Base-by-base conservation (phyloP, 2,113 vertebrate species). In the Colossoma macropomum region DNA sequence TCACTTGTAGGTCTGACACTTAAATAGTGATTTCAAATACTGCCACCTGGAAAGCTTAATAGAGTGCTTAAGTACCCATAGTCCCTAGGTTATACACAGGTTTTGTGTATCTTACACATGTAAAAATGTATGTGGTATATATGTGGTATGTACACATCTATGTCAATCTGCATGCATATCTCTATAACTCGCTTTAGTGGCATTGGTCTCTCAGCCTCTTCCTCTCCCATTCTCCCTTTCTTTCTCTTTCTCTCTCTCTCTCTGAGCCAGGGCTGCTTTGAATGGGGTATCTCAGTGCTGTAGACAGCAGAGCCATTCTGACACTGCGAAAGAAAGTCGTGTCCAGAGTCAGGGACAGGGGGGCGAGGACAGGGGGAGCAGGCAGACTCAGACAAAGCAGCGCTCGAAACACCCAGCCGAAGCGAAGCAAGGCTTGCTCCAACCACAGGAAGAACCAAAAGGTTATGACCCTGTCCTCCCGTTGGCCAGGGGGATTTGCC, bases 401-500 rank as follows among this genome's bases (percentile, higher is more conserved):
- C 59, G 82, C 84, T 94, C n/a, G 87, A 84, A 89, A 95, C 90
- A 91, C 83, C 93, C 93, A 96, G 93, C 92, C 92, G 95, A 82
- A 95, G 93, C 94, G 87, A 88, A 90, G 94, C 93, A 91, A 93
- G 93, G 94, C 94, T 93, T 92, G 93, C 94, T 95, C 93, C 92
- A 94, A 95, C 94, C 94, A 92, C 93, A 94, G 78, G 78, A 93
- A 95, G 93, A 96, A 94, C 92, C 93, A 96, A 92, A 92, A 95
- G 92, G 94, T 95, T 94, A 93, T 93, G 93, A 94, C 93, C 79
- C 82, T 25, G 77, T 83, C 84, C 74, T 77, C 84, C 81, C 72
- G 48, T 76, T 79, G 70, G 76, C 86, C 84, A 85, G 77, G 80
- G 68, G 66, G 74, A 32, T 60, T 27, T 66, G 70, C 66, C 66